Base-by-base conservation (phyloP, 2,113 vertebrate genomes). In the Boleophthalmus pectinirostris region DNA sequence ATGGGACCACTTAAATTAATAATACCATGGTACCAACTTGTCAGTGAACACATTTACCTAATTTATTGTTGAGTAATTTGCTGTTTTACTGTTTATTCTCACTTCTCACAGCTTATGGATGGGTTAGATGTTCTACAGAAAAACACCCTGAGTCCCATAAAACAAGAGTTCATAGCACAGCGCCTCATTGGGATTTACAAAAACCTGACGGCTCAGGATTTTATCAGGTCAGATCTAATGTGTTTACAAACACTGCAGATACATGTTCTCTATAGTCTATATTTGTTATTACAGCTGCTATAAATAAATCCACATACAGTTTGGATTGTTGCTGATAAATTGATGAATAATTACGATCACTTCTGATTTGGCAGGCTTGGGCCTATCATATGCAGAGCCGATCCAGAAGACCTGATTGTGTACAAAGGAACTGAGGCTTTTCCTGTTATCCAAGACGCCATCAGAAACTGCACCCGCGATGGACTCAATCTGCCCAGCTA, bases 121-220 rank as follows among this genome's bases (percentile, higher is more conserved):
- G 92, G 92, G 1, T 79, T 95, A 81, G 85, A 93, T 24, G 85
- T 93, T 60, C 63, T 95, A 68, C 75, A 85, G 83, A 86, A 43
- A 66, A 93, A 92, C 77, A 69, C 58, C 0, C 69, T 94, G 61
- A 86, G 79, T 2, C 7, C 69, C 12, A 53, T 91, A 5, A 91
- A 94, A 78, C 80, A 91, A 88, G 87, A 92, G 23, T 94, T 93
- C 25, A 25, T 94, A 1, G 91, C 91, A 64, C 80, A 83, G 21
- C 90, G 69, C 20, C 10, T 95, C 54, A 78, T 88, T 8, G 63
- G 85, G 51, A 68, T 81, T 20, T 92, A 88, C 83, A 91, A 24
- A 29, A 93, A 94, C 88, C 82, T 94, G 51, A 92, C 92, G 0
- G 82, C 80, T 12, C 61, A 90, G 35, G 84, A 93, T 65, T 90